Evolutionary conservation across 2,113 vertebrate species (phyloP).

Genomic region (Cryptoleucopteryx plumbea): DNA sequence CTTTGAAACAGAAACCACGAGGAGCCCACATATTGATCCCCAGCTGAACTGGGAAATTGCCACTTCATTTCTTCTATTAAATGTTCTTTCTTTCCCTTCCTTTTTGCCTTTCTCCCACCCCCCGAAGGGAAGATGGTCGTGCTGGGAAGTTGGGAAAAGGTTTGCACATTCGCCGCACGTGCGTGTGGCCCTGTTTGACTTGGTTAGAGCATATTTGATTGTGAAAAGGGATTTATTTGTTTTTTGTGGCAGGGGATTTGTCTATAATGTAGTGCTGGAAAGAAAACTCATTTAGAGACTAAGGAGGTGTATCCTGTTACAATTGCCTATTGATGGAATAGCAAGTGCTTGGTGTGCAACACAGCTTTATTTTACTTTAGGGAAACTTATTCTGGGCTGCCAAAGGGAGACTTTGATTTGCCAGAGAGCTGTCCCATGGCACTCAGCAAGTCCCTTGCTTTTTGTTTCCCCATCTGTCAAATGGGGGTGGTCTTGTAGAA

Average conservation of each 20-base stretch:
- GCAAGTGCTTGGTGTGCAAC: constrained; percentile 5
- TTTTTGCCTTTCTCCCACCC: neutral
- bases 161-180: neutral
- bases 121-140: neutral
- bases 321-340: constrained; percentile 61
- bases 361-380: constrained; percentile 43
- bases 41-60: constrained; percentile 41
- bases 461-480: neutral
- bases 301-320: constrained; percentile 53
- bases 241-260: constrained; percentile 55
- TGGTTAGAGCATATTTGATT: constrained; percentile 43
- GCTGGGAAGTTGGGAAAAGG: neutral
- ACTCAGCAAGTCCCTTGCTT: neutral
- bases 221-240: constrained; percentile 31
- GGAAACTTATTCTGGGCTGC: constrained; percentile 1
- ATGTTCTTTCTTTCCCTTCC: neutral
- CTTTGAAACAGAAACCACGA: constrained; percentile 24
- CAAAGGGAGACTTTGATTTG: neutral
- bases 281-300: constrained; percentile 59
- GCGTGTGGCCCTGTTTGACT: constrained; percentile 13
- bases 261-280: constrained; percentile 61
- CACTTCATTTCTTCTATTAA: constrained; percentile 39
- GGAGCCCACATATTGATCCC: constrained; percentile 26
- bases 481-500: neutral
- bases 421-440: neutral